Base-by-base conservation (phyloP, 2,113 vertebrate genomes). In the Cygnus atratus region DNA sequence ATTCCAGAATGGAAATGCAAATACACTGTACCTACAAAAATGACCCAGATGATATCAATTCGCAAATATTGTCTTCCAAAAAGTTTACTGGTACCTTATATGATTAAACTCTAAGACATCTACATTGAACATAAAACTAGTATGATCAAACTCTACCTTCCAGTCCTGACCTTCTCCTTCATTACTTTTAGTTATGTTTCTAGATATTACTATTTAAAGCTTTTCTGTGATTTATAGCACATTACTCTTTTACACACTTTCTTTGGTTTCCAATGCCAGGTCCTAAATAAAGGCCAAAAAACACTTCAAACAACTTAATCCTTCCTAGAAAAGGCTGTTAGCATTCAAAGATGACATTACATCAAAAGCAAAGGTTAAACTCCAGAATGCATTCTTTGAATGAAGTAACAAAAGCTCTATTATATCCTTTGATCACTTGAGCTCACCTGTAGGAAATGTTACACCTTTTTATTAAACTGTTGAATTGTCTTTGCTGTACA, bases 401-500 rank as follows among this genome's bases (percentile, higher is more conserved):
- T 97, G 98, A 92, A 95, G 96, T 92, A 94, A 98, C 98, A 98
- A 98, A 98, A 98, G 94, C 89, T 95, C 90, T 84, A 95, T 98
- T 98, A 98, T 97, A 97, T 93, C 96, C 94, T 97, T 97, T 98
- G 97, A 97, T 97, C 96, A 82, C 68, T 76, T 91, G 88, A 94
- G 88, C 97, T 98, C 97, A 98, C 98, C 98, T 97, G 97, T 96
- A 97, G 97, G 98, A 99, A 98, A 98, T 96, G 82, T 96, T 95
- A 96, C 95, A 98, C 98, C 97, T 97, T 96, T 96, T 97, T 97
- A 98, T 98, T 97, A 98, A 97, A 96, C 73, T 31, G n/a, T 90
- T 73, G 84, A 88, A 94, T 96, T 97, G 97, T 97, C 90, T 96
- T 97, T 97, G 65, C 87, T 97, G 95, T 92, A 84, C 95, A 97